Conservation (phyloP, 2,888 invertebrate genomes). For the Sialis fuliginosa region DNA sequence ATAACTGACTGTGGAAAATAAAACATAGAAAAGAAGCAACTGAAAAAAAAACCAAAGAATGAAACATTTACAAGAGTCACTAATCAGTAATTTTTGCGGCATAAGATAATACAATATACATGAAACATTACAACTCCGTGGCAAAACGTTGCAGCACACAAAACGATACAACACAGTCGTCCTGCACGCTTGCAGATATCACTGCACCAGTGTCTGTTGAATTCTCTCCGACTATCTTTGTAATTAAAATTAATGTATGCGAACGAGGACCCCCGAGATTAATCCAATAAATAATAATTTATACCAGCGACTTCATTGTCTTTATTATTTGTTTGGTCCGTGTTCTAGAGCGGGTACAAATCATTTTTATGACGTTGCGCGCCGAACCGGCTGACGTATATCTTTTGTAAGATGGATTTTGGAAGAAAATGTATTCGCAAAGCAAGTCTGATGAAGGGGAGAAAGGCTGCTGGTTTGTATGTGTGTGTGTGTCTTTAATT, state of each 20-base stretch:
- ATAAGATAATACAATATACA: too few species aligned
- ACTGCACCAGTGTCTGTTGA: background rate
- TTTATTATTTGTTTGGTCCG: slow-evolving; percentile 5
- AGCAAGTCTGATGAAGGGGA: background rate
- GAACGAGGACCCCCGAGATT: slow-evolving; percentile 5
- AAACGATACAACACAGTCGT: too few species aligned
- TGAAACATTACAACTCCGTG: too few species aligned
- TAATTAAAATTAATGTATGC: slow-evolving; percentile 7
- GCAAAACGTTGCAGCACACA: too few species aligned
- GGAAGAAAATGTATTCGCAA: background rate
- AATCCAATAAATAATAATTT: slow-evolving; percentile 7
- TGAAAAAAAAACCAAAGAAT: too few species aligned
- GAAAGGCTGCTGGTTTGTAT: background rate
- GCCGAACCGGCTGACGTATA: background rate
- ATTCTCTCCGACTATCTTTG: slow-evolving; percentile 1
- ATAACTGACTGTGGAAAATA: too few species aligned
- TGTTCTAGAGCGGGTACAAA: slow-evolving; percentile 4
- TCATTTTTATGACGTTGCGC: slow-evolving; percentile 4
- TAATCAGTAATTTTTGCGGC: too few species aligned
- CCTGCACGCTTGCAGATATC: background rate
- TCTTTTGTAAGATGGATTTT: background rate
- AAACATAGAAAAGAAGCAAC: too few species aligned
- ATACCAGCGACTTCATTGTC: slow-evolving; percentile 4
- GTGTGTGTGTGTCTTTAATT: background rate
- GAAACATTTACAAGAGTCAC: too few species aligned